These are phyloP conservation scores for Mylabris phalerata DNA, from an alignment of 1,140 invertebrate genomes.

Conservation along the genomic window DNA sequence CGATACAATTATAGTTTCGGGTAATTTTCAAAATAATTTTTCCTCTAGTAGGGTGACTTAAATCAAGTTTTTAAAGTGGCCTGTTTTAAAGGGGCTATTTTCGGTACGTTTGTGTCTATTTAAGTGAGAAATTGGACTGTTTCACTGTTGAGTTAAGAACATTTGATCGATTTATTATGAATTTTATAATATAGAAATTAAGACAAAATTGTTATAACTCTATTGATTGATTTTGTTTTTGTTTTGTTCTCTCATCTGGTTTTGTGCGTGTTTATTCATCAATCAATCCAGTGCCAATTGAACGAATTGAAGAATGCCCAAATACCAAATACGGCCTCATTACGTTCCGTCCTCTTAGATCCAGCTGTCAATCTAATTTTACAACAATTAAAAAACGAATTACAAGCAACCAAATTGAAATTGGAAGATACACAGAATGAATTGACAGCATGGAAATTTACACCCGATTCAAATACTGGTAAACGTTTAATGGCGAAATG, in stretches of 20 bases:
- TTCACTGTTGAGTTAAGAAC: conserved; percentile 18
- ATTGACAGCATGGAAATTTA: conserved; percentile 97
- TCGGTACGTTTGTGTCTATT: too few relatives aligned
- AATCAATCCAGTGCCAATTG: conserved; percentile 72
- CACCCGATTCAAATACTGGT: conserved; percentile 94
- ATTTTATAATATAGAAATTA: not conserved
- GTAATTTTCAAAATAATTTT: too few relatives aligned
- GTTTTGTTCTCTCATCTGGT: conserved; percentile 2
- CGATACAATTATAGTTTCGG: too few relatives aligned
- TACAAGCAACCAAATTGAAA: conserved; percentile 81
- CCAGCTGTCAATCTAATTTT: conserved; percentile 94
- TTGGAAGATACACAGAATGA: conserved; percentile 97
- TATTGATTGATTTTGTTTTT: not conserved
- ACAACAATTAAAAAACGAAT: conserved; percentile 84
- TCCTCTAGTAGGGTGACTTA: too few relatives aligned
- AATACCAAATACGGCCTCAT: conserved; percentile 65
- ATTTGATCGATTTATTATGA: conserved; percentile 5
- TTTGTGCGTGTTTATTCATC: not conserved
- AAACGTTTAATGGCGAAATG: conserved; percentile 98
- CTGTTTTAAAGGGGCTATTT: too few relatives aligned
- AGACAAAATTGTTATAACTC: not conserved
- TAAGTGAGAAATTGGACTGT: too few relatives aligned
- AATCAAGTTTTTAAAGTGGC: too few relatives aligned
- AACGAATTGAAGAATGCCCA: conserved; percentile 81
- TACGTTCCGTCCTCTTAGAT: conserved; percentile 81